These are phyloP conservation scores for Brachionus angularis DNA, from an alignment of 1,140 invertebrate species.

Conservation along the genomic window DNA sequence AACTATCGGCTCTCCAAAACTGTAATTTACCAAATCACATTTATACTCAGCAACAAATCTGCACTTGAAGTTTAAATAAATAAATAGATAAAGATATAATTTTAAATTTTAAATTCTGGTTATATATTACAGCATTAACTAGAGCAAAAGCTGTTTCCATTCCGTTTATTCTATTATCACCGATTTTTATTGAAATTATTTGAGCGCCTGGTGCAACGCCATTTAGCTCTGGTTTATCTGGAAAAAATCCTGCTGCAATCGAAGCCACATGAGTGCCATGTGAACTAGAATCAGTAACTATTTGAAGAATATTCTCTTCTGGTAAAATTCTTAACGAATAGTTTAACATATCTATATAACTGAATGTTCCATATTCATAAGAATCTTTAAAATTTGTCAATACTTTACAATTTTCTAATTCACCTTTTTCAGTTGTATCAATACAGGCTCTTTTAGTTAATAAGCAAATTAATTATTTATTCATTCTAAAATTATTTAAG, in stretches of 20 bases:
- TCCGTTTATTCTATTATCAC: conserved; percentile 75
- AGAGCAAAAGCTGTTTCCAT: conserved; percentile 95
- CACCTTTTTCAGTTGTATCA: conserved; percentile 76
- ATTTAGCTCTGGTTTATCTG: conserved; percentile 80
- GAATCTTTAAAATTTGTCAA: conserved; percentile 80
- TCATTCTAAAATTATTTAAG: too few relatives aligned
- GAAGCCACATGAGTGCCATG: conserved; percentile 96
- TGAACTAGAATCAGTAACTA: conserved; percentile 85
- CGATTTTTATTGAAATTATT: conserved; percentile 85
- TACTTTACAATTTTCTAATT: conserved; percentile 69
- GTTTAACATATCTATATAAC: conserved; percentile 71
- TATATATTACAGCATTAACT: conserved; percentile 82
- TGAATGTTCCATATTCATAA: conserved; percentile 72
- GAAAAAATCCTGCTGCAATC: conserved; percentile 86
- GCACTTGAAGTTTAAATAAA: conserved; percentile 53
- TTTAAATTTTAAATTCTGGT: conserved; percentile 62
- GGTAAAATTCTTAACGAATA: conserved; percentile 88
- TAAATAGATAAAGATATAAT: conserved; percentile 61
- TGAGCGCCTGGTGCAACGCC: conserved; percentile 94
- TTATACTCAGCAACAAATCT: conserved; percentile 58
- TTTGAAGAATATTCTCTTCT: conserved; percentile 82
- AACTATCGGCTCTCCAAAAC: conserved; percentile 91
- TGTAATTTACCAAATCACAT: conserved; percentile 90
- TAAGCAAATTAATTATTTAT: background rate
- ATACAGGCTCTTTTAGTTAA: conserved; percentile 69